These are phyloP conservation scores for Sorex araneus DNA, from an alignment of 2,113 vertebrate species.

Conservation along the genomic window DNA sequence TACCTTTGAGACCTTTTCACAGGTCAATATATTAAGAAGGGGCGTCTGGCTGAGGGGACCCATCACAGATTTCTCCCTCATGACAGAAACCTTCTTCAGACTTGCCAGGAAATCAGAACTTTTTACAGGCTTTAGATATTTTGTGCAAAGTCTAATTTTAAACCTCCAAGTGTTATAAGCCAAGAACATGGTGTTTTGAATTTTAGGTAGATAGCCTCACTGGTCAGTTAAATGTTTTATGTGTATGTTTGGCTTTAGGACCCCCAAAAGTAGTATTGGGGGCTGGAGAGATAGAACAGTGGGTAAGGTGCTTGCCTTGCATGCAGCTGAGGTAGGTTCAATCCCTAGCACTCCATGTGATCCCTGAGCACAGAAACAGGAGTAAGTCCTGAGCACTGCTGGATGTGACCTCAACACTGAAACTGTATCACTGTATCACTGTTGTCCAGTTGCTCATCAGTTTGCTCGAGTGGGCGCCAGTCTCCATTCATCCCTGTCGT, in stretches of 20 bases:
- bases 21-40: not conserved
- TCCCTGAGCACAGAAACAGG: no score
- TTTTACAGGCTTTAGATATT: conserved; percentile 51
- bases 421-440: no score
- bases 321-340: no score
- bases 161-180: conserved; percentile 35
- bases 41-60: not conserved
- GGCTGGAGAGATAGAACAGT: not conserved
- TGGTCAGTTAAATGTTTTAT: conserved; percentile 52
- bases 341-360: no score
- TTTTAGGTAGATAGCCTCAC: conserved; percentile 8
- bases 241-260: not conserved
- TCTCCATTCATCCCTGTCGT: no score
- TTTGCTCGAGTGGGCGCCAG: no score
- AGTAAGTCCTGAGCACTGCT: no score
- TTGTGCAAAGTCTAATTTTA: conserved; percentile 62
- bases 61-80: not conserved
- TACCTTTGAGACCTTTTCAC: not conserved
- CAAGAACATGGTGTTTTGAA: conserved; percentile 21
- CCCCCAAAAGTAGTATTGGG: conserved; percentile 17
- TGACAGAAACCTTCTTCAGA: not conserved
- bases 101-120: conserved; percentile 40
- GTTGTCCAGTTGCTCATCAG: no score
- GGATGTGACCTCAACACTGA: no score
- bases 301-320: no score